Evolutionary conservation across 2,113 vertebrate species (phyloP), one percentile per base, ranked within the genome.

Genomic region (Melanocharis versteri): DNA sequence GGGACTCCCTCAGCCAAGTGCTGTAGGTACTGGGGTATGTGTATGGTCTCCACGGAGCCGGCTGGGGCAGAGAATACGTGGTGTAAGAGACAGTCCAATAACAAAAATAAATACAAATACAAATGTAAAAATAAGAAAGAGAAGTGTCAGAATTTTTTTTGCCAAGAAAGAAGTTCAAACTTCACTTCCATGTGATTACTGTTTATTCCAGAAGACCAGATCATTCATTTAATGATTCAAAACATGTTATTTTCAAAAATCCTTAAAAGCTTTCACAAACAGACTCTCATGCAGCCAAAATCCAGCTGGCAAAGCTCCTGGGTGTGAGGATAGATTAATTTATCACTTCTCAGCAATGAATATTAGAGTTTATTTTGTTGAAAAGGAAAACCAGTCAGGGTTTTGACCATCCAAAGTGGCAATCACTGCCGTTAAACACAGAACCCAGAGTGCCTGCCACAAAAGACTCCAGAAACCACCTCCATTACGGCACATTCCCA

Each of bases 281-380:
- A 96, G 82, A 81, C 45, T 94, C 77, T 73, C 42, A 85, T 73
- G 70, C 91, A 95, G 83, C 93, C 96, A 93, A 48, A 44, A 75
- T 83, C 71, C 57, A 75, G 28, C 94, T 96, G 96, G 92, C 92
- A 92, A 92, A 91, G 87, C 90, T 94, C 91, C 87, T 94, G 54
- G 14, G 61, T 60, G 40, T 35, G 27, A 86, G 87, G 70, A 97
- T 51, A 87, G 90, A 95, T 92, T 93, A 94, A 92, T 93, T 94
- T 92, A 92, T 78, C 57, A 56, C 70, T 89, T 69, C 69, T 51
- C 82, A 95, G 77, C 58, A 83, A 60, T 33, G 86, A 96, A 54
- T 77, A 81, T 84, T 70, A 7, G 9, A 48, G 68, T 77, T 82
- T 80, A 69, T 84, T 89, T 75, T 76, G 58, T 72, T 96, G 53